phyloP scores from a whole-genome alignment of 2,797 vertebrate species.

The Harpagifer antarcticus region DNA sequence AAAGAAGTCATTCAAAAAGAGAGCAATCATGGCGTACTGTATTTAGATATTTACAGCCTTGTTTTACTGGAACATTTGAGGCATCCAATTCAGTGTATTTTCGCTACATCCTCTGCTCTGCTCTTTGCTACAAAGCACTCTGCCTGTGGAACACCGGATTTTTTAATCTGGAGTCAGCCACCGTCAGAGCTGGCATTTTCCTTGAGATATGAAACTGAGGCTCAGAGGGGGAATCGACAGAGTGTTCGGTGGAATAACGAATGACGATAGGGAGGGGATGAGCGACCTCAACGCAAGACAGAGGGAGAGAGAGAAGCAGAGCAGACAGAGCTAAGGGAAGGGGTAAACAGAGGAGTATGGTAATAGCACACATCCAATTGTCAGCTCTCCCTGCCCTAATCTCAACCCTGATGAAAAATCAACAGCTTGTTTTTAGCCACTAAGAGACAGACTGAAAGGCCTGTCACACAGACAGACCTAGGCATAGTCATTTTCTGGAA shows the following conservation, averaged over 20 bases:
- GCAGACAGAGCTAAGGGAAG: constrained; percentile 33
- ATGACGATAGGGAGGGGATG: constrained; percentile 63
- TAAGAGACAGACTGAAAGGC: neutral
- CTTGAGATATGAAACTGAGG: constrained; percentile 80
- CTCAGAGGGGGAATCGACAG: constrained; percentile 78
- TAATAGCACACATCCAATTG: constrained; percentile 36
- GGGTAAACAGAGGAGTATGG: constrained; percentile 32
- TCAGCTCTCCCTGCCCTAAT: constrained; percentile 36
- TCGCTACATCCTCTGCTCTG: constrained; percentile 33
- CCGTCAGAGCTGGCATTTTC: constrained; percentile 74
- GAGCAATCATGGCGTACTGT: neutral
- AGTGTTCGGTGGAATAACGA: constrained; percentile 83
- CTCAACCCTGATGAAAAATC: constrained; percentile 20
- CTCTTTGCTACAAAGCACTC: neutral
- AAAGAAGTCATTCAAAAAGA: constrained; percentile 13
- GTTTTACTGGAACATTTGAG: constrained; percentile 50
- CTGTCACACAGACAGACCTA: neutral
- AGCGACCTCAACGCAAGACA: neutral
- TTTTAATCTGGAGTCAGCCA: constrained; percentile 73
- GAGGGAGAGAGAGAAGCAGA: constrained; percentile 13
- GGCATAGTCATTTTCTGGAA: neutral
- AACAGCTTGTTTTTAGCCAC: neutral
- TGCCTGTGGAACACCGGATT: constrained; percentile 52
- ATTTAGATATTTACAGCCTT: constrained; percentile 46
- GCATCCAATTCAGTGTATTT: constrained; percentile 13